phyloP scores from a whole-genome alignment of 2,797 vertebrate genomes.

The Pelochelys cantorii region DNA sequence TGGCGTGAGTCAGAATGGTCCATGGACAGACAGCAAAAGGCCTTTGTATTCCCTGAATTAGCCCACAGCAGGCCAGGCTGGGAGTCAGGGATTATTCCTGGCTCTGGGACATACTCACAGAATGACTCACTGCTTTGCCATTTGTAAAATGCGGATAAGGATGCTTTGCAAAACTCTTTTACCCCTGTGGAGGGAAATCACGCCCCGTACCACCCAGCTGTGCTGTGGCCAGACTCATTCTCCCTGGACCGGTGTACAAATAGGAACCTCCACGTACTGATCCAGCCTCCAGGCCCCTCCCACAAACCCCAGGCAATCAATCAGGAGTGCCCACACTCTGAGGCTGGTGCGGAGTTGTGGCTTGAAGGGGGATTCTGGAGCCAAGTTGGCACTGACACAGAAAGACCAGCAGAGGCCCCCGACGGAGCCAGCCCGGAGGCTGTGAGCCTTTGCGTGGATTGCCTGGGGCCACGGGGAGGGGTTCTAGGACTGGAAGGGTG shows the following conservation, averaged over 20 bases:
- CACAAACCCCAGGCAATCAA: too few relatives aligned
- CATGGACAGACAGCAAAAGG: not conserved
- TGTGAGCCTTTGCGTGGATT: not conserved
- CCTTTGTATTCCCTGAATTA: not conserved
- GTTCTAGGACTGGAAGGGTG: not conserved
- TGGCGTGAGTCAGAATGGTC: fast-evolving
- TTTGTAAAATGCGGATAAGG: not conserved
- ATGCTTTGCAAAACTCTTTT: not conserved
- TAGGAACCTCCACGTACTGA: too few relatives aligned
- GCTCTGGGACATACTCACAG: not conserved
- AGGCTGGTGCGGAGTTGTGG: not conserved
- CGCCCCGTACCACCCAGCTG: not conserved
- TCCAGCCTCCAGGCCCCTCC: too few relatives aligned
- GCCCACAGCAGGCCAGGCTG: not conserved
- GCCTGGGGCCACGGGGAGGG: not conserved
- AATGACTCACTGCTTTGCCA: not conserved
- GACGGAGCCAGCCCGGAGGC: not conserved
- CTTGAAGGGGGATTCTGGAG: not conserved
- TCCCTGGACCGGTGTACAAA: not conserved
- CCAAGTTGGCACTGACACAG: not conserved
- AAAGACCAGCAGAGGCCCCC: not conserved
- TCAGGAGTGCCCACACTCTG: too few relatives aligned
- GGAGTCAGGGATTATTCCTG: not conserved
- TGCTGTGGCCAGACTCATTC: not conserved
- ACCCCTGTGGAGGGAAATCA: not conserved